A percentile compares a stretch with the other conserved stretches of the same genome.
Conservation (phyloP, 2,888 invertebrate species). For the Sarcophaga carnaria region DNA sequence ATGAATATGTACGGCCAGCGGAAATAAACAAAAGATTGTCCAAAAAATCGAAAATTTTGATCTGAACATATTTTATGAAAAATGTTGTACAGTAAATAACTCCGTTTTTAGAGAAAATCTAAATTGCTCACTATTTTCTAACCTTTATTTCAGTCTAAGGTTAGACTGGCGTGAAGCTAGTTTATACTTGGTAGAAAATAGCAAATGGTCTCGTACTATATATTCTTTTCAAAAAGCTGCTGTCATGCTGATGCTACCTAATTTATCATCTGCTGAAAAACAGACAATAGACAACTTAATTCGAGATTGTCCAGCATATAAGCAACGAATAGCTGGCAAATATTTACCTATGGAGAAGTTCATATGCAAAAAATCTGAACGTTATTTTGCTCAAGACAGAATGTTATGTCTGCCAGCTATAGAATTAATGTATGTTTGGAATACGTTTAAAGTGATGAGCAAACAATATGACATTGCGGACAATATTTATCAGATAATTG, state of each 20-base stretch:
- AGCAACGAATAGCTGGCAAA: constrained; percentile 96
- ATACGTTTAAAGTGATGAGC: constrained; percentile 91
- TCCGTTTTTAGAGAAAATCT: background rate
- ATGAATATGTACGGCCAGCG: too few species aligned
- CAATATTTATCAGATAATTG: constrained; percentile 85
- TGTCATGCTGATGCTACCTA: constrained; percentile 88
- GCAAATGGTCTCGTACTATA: constrained; percentile 95
- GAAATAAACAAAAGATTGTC: too few species aligned
- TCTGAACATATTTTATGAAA: too few species aligned
- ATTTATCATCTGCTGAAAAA: constrained; percentile 82
- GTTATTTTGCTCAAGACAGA: constrained; percentile 86
- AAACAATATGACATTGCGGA: constrained; percentile 86
- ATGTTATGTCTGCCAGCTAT: constrained; percentile 90
- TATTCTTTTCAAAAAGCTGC: constrained; percentile 95
- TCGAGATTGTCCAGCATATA: constrained; percentile 89
- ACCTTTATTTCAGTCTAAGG: constrained; percentile 82
- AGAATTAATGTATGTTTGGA: constrained; percentile 96
- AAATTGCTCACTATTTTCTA: background rate
- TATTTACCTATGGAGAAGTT: constrained; percentile 99
- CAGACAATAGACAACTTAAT: constrained; percentile 86
- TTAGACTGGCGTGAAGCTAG: constrained; percentile 91
- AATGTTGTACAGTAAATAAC: too few species aligned
- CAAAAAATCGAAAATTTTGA: too few species aligned
- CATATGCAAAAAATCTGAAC: constrained; percentile 89
- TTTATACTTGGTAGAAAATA: constrained; percentile 87